Evolutionary conservation across 2,113 vertebrate species (phyloP).

Genomic region (Gallinago media): DNA sequence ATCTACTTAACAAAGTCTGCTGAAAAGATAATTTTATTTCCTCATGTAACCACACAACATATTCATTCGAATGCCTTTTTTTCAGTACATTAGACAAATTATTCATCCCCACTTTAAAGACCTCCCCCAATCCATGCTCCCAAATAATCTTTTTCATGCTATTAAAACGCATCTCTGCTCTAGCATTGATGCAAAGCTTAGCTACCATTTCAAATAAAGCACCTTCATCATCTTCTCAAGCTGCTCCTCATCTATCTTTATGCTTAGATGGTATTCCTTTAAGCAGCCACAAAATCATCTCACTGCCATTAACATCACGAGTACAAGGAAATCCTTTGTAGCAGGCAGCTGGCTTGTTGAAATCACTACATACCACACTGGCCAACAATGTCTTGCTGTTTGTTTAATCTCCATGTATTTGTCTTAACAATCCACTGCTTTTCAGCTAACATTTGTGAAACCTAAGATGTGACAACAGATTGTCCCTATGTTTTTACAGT

Average conservation of each 20-base stretch:
- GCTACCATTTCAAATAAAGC: neutral
- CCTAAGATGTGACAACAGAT: rapidly evolving
- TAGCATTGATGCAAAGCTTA: neutral
- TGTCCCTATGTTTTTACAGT: neutral
- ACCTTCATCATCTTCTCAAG: neutral
- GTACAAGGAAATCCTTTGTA: neutral
- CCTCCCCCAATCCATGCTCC: neutral
- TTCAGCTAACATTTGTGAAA: neutral
- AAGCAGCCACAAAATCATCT: neutral
- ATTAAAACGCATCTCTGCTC: neutral
- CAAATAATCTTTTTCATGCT: neutral
- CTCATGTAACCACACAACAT: neutral
- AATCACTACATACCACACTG: neutral
- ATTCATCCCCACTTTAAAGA: neutral
- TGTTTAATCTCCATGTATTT: neutral
- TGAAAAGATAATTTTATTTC: neutral
- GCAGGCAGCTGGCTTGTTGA: neutral
- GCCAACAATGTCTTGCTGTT: neutral
- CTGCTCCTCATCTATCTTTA: neutral
- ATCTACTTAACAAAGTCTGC: neutral
- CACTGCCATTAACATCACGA: neutral
- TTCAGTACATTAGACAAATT: neutral
- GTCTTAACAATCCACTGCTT: neutral
- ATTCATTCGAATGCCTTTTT: neutral
- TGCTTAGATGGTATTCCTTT: neutral